These are phyloP conservation scores for Agrypnia vestita DNA, from an alignment of 1,140 invertebrate genomes.

Conservation along the genomic window DNA sequence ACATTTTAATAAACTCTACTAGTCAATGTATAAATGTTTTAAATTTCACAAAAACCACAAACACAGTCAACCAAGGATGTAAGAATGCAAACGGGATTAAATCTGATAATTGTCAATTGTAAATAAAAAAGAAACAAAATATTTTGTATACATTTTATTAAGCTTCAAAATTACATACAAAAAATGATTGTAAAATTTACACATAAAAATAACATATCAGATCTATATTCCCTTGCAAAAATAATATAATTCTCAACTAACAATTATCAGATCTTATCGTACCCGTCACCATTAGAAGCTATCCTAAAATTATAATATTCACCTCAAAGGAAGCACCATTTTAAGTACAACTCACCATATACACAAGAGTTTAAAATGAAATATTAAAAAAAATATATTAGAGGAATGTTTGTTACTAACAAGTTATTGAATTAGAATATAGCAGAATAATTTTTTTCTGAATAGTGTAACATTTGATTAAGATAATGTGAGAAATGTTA, in stretches of 20 bases:
- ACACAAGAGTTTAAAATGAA: no score
- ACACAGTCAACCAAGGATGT: background rate
- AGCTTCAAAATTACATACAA: constrained; percentile 45
- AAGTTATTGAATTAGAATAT: no score
- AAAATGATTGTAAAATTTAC: constrained; percentile 4
- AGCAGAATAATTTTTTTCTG: no score
- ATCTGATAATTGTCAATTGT: constrained; percentile 60
- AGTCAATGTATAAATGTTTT: no score
- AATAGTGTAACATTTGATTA: no score
- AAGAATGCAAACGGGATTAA: constrained; percentile 3
- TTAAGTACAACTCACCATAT: no score
- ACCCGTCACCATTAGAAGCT: constrained; percentile 53
- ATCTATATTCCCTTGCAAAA: constrained; percentile 24
- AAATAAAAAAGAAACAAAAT: constrained; percentile 50
- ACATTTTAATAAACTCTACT: no score
- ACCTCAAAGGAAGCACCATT: no score
- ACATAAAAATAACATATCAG: constrained; percentile 34
- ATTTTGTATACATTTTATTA: constrained; percentile 47
- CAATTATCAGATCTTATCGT: constrained; percentile 61
- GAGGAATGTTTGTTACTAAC: no score
- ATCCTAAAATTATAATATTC: no score
- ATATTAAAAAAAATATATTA: no score
- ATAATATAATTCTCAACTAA: constrained; percentile 52
- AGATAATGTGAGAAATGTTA: no score
- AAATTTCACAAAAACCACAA: background rate